Conservation (phyloP, 2,888 invertebrate genomes). For the Eucriotettix oculatus region DNA sequence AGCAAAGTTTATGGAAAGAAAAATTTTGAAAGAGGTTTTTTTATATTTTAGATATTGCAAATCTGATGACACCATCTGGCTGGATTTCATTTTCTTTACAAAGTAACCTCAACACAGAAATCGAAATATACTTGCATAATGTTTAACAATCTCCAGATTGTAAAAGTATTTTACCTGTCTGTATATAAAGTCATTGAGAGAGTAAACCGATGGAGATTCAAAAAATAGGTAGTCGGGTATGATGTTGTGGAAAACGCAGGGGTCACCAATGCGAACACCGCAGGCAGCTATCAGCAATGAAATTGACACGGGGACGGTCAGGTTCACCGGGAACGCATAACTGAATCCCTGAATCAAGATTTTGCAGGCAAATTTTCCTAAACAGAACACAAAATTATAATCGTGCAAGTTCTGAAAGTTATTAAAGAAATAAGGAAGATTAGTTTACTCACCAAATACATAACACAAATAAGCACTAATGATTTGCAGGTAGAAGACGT, state of each 20-base stretch:
- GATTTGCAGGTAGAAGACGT: slow-evolving; percentile 49
- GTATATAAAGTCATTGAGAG: slow-evolving; percentile 35
- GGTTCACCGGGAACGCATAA: slow-evolving; percentile 64
- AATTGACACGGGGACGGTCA: slow-evolving; percentile 59
- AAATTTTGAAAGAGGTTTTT: too few relatives aligned
- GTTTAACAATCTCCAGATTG: too few relatives aligned
- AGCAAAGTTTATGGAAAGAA: too few relatives aligned
- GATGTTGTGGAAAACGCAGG: slow-evolving; percentile 45
- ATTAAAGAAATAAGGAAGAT: neutral
- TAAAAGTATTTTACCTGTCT: slow-evolving; percentile 22
- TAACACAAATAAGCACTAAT: slow-evolving; percentile 42
- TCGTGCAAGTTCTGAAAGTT: neutral
- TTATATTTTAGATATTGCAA: too few relatives aligned
- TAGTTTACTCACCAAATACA: slow-evolving; percentile 25
- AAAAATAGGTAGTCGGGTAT: slow-evolving; percentile 35
- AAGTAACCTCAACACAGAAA: too few relatives aligned
- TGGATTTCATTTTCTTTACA: too few relatives aligned
- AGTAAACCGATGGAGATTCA: slow-evolving; percentile 30
- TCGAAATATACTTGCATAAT: too few relatives aligned
- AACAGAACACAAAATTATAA: slow-evolving; percentile 1
- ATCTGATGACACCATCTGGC: too few relatives aligned
- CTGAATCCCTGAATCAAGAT: slow-evolving; percentile 78
- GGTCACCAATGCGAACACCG: slow-evolving; percentile 42
- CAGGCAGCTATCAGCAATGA: slow-evolving; percentile 49
- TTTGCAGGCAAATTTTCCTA: slow-evolving; percentile 70